Conservation (phyloP, 2,888 invertebrate species). For the Tiliacea citrago region DNA sequence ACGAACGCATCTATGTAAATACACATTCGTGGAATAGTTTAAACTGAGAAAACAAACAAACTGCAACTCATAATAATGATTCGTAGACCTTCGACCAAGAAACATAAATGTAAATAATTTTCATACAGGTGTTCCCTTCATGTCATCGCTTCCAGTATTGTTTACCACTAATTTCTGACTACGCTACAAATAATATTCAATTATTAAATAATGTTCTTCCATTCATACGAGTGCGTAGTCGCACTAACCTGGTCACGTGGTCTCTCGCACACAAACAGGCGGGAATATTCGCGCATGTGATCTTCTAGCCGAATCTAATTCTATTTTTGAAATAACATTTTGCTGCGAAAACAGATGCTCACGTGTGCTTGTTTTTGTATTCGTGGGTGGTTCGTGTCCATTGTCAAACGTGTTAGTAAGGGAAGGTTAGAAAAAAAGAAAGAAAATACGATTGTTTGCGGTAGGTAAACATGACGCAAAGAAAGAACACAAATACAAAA, state of each 20-base stretch:
- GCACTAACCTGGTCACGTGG: slow-evolving; percentile 68
- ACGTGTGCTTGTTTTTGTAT: slow-evolving; percentile 69
- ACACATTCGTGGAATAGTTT: slow-evolving; percentile 17
- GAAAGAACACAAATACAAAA: too few relatives aligned
- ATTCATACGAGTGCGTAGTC: slow-evolving; percentile 72
- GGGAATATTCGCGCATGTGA: slow-evolving; percentile 65
- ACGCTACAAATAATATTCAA: slow-evolving; percentile 35
- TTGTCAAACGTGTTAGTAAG: slow-evolving; percentile 30
- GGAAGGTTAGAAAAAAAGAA: too few relatives aligned
- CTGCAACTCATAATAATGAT: slow-evolving; percentile 42
- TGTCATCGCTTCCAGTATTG: slow-evolving; percentile 41
- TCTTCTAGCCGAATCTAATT: slow-evolving; percentile 49
- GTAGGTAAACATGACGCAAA: too few relatives aligned
- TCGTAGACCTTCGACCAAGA: slow-evolving; percentile 41
- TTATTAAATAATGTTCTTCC: slow-evolving; percentile 50
- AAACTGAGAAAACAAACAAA: slow-evolving; percentile 29
- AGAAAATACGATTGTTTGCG: too few relatives aligned
- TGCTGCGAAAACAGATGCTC: slow-evolving; percentile 82
- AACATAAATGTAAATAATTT: slow-evolving; percentile 30
- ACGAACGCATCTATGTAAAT: slow-evolving; percentile 11
- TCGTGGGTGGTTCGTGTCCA: slow-evolving; percentile 62
- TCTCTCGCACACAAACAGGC: slow-evolving; percentile 76
- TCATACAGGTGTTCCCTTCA: slow-evolving; percentile 41
- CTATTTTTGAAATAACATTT: slow-evolving; percentile 74
- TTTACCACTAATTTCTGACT: slow-evolving; percentile 38